phyloP scores from a whole-genome alignment of 2,797 vertebrate genomes.

The Brotula barbata region DNA sequence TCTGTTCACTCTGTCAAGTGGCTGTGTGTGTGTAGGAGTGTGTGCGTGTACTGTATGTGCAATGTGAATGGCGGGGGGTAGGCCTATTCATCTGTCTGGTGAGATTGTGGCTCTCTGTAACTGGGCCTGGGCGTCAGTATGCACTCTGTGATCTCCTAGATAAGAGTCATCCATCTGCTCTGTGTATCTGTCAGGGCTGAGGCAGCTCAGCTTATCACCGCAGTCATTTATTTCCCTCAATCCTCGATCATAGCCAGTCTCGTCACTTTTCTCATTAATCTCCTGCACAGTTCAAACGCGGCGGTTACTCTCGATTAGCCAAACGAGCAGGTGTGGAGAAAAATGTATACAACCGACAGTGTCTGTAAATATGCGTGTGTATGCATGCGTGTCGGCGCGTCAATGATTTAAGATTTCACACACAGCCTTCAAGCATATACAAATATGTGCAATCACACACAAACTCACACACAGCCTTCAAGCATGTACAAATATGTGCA shows the following conservation, averaged over 20 bases:
- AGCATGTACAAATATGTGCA: no score
- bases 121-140: slow-evolving; percentile 65
- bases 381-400: background rate
- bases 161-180: slow-evolving; percentile 81
- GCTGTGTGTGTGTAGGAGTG: slow-evolving; percentile 26
- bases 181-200: slow-evolving; percentile 72
- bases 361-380: slow-evolving; percentile 6
- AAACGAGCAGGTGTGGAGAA: slow-evolving; percentile 29
- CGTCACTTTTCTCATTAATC: slow-evolving; percentile 37
- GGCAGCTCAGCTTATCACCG: slow-evolving; percentile 73
- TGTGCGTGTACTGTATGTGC: slow-evolving; percentile 50
- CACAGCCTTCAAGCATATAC: slow-evolving; percentile 20
- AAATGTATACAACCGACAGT: slow-evolving; percentile 11
- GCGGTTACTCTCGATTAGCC: slow-evolving; percentile 63
- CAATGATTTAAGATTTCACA: slow-evolving; percentile 27
- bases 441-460: slow-evolving; percentile 10
- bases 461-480: background rate
- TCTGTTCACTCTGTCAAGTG: slow-evolving; percentile 64
- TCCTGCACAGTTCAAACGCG: slow-evolving; percentile 43
- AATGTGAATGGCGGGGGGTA: slow-evolving; percentile 60
- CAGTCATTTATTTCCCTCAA: slow-evolving; percentile 73
- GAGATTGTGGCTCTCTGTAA: slow-evolving; percentile 72
- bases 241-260: slow-evolving; percentile 57
- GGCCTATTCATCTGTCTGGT: slow-evolving; percentile 76
- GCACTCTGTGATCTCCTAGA: slow-evolving; percentile 76